Conservation (phyloP, 2,888 invertebrate species). For the Drosophila borealis region DNA sequence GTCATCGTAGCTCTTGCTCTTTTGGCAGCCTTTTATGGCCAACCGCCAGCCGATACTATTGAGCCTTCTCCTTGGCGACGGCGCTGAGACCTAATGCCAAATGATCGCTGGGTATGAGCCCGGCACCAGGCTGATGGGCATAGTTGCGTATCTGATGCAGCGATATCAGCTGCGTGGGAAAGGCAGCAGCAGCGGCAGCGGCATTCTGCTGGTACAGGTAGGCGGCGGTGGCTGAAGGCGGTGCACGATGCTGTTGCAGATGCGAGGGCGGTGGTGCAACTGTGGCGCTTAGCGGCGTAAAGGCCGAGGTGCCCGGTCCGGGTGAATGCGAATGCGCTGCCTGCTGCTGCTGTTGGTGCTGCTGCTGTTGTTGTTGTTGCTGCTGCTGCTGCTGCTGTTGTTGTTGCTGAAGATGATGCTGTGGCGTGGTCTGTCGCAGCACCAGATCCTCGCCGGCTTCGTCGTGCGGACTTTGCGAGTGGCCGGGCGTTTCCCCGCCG, state of each 20-base stretch:
- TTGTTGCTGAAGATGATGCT: slow-evolving; percentile 80
- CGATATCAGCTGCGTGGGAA: slow-evolving; percentile 97
- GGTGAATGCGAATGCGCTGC: slow-evolving; percentile 69
- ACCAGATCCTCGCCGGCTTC: slow-evolving; percentile 84
- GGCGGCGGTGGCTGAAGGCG: slow-evolving; percentile 87
- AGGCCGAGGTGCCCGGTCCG: slow-evolving; percentile 89
- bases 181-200: slow-evolving; percentile 88
- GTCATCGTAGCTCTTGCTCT: slow-evolving; percentile 61
- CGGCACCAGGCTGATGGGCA: slow-evolving; percentile 92
- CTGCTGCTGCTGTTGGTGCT: slow-evolving; percentile 71
- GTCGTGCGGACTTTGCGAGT: slow-evolving; percentile 84
- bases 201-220: slow-evolving; percentile 91
- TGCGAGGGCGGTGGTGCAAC: slow-evolving; percentile 86
- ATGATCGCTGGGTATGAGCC: slow-evolving; percentile 89
- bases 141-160: slow-evolving; percentile 98
- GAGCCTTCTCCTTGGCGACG: slow-evolving; percentile 82
- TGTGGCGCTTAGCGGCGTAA: slow-evolving; percentile 96
- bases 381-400: slow-evolving; percentile 74
- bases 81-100: slow-evolving; percentile 85
- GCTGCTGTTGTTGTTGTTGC: slow-evolving; percentile 69
- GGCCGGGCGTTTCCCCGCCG: slow-evolving; percentile 81
- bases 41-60: slow-evolving; percentile 80
- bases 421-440: slow-evolving; percentile 83
- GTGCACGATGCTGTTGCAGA: slow-evolving; percentile 85
- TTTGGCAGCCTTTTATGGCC: slow-evolving; percentile 58